Evolutionary conservation across 2,113 vertebrate genomes (phyloP), one percentile per base, ranked within the genome.

Genomic region (Antidorcas marsupialis): DNA sequence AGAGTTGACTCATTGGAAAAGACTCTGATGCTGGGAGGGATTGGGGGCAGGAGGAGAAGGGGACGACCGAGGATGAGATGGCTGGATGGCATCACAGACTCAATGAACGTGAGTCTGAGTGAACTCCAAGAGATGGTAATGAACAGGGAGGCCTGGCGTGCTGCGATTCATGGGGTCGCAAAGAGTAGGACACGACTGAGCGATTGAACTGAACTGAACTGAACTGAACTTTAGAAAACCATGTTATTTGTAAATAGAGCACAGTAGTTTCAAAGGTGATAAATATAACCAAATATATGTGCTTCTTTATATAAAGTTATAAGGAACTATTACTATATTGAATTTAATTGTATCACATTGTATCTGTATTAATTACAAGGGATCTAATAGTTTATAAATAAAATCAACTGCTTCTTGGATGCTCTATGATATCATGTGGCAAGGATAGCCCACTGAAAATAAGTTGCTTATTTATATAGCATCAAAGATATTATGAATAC

Each of bases 141-240:
- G 5, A 27, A 28, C 12, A 60, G 27, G 59, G 59, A 60, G 59
- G 27, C 6, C 59, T 30, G 59, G 59, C 2, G 12, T 30, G 59
- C 59, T 60, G 27, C 2, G 5, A 6, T 28, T 30, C 59, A 14
- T 30, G 27, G 59, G 27, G 59, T 60, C 5, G 0, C 27, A 60
- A 13, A 60, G 57, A 60, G 59, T 30, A 0, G 2, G 2, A 60
- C 59, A 30, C 0, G 12, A 60, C 59, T 60, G 27, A 60, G 27
- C 0, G 5, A 60, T 12, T 30, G 59, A 30, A 30, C 59, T 45
- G 45, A 45, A 45, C 45, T 60, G 57, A 60, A 60, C 59, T 60
- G 60, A 62, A 60, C 47, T 93, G 71, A 97, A 93, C 23, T 87
- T 91, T 60, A 87, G 50, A 93, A 64, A 59, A 4, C 36, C 36